These are phyloP conservation scores for Urocitellus parryii DNA, from an alignment of 2,113 vertebrate genomes.

Conservation along the genomic window DNA sequence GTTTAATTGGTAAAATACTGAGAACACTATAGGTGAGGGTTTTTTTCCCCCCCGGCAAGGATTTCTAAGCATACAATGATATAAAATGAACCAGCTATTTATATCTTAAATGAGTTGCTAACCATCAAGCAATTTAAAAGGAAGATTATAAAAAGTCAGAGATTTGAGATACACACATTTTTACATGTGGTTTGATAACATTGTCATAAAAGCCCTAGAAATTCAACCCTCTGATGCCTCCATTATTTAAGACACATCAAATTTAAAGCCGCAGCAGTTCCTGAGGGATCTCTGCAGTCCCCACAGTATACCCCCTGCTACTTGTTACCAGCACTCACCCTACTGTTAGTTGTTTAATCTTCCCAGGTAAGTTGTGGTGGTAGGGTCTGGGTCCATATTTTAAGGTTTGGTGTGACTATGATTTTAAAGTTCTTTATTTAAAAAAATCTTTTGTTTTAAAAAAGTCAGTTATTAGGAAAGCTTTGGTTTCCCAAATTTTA, in stretches of 20 bases:
- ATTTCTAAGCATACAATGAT: neutral
- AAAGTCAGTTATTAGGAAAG: neutral
- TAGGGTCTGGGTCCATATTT: neutral
- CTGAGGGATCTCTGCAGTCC: neutral
- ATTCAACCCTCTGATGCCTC: neutral
- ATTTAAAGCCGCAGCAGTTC: neutral
- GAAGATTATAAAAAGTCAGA: neutral
- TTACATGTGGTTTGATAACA: neutral
- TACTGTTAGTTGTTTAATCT: neutral
- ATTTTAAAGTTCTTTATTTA: conserved; percentile 2
- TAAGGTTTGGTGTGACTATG: neutral
- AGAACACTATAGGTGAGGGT: neutral
- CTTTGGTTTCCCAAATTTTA: conserved; percentile 48
- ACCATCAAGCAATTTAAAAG: conserved; percentile 30
- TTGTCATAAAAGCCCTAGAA: neutral
- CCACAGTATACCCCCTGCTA: too few relatives aligned
- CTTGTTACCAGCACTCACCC: neutral
- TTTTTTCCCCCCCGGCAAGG: neutral
- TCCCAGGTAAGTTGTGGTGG: neutral
- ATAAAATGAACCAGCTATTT: neutral
- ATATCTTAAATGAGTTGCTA: neutral
- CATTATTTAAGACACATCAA: neutral
- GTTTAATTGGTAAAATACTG: conserved; percentile 15
- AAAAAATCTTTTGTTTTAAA: neutral
- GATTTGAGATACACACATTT: neutral